A percentile compares a stretch with the other conserved stretches of the same genome.
phyloP scores from a whole-genome alignment of 2,888 invertebrate species.

The Pogonocherus hispidulus region DNA sequence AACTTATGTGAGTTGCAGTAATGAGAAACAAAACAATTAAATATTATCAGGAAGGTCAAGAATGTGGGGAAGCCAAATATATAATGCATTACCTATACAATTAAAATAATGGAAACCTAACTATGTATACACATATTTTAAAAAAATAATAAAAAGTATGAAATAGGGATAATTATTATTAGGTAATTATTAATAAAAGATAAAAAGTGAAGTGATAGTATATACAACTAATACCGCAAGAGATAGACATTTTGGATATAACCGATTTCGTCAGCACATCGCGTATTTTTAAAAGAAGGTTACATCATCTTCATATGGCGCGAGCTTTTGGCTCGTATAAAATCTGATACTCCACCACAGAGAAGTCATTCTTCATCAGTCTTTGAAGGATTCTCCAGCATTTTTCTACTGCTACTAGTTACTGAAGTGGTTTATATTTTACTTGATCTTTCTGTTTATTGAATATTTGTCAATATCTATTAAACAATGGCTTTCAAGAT shows the following conservation, averaged over 20 bases:
- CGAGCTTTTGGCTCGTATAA: slow-evolving; percentile 29
- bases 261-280: slow-evolving; percentile 48
- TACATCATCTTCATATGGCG: slow-evolving; percentile 46
- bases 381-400: slow-evolving; percentile 31
- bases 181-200: slow-evolving; percentile 17
- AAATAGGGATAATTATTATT: too few relatives aligned
- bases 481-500: slow-evolving; percentile 53
- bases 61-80: neutral
- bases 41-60: neutral
- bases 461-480: neutral
- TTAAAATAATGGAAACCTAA: too few relatives aligned
- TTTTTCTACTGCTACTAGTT: neutral
- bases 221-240: slow-evolving; percentile 11
- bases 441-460: neutral
- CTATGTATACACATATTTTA: too few relatives aligned
- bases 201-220: neutral
- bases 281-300: slow-evolving; percentile 36
- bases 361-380: slow-evolving; percentile 35
- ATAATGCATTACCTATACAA: too few relatives aligned
- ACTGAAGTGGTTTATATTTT: slow-evolving; percentile 2
- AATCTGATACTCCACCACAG: slow-evolving; percentile 20
- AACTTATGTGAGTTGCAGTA: neutral
- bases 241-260: slow-evolving; percentile 29
- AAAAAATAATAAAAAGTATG: too few relatives aligned
- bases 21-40: neutral